A percentile compares a stretch with the other conserved stretches of the same genome.
Conservation (phyloP, 64 coral and sea anemone species). For the Porites australiensis region DNA sequence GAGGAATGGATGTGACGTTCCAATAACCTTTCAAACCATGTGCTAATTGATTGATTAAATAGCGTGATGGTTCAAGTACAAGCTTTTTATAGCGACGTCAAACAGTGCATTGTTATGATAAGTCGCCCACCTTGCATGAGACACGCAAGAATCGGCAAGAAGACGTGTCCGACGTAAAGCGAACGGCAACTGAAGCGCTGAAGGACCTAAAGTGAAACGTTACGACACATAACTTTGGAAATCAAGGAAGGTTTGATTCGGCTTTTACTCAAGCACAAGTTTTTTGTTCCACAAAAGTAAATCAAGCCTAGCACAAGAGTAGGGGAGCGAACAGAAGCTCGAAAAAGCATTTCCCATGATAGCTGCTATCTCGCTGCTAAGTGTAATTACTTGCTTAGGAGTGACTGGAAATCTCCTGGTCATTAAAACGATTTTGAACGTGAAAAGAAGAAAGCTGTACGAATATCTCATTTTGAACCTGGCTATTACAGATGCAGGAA, state of each 20-base stretch:
- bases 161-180: no score
- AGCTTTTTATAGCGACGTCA: no score
- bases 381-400: conserved; percentile 44
- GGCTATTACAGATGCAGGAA: conserved; percentile 79
- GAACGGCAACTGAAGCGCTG: no score
- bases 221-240: not conserved
- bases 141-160: no score
- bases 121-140: no score
- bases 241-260: not conserved
- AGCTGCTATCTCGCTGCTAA: not conserved
- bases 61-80: no score
- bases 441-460: conserved; percentile 59
- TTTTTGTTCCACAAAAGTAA: not conserved
- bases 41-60: not conserved
- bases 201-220: no score
- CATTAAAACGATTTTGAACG: conserved; percentile 47
- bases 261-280: not conserved
- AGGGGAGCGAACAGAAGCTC: no score
- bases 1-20: not conserved
- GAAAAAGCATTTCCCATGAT: not conserved
- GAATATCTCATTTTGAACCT: conserved; percentile 93
- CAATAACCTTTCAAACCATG: not conserved
- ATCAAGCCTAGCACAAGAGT: not conserved
- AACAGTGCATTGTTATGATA: no score
- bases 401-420: conserved; percentile 56